Evolutionary conservation across 2,888 invertebrate species (phyloP).

Genomic region (Dilophus febrilis): DNA sequence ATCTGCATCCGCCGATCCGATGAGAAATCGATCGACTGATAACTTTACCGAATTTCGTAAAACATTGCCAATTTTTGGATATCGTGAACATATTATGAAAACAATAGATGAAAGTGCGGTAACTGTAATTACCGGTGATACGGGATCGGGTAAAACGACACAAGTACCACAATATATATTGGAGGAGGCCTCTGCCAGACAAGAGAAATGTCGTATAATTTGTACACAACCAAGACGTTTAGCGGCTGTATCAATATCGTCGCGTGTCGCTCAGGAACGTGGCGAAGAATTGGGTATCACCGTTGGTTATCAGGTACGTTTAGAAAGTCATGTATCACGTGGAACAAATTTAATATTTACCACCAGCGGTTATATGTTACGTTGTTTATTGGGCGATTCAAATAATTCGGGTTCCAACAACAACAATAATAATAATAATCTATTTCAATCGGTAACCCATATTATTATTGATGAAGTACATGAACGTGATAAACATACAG

Average conservation of each 20-base stretch:
- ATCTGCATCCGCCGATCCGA: constrained; percentile 25
- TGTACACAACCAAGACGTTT: constrained; percentile 88
- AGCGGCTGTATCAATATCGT: constrained; percentile 77
- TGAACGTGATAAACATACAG: constrained; percentile 82
- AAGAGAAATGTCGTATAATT: constrained; percentile 61
- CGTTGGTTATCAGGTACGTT: constrained; percentile 79
- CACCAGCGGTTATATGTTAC: constrained; percentile 34
- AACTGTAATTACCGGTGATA: constrained; percentile 63
- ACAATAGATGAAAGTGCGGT: constrained; percentile 49
- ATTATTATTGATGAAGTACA: constrained; percentile 89
- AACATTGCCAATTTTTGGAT: constrained; percentile 50
- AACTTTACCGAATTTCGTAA: constrained; percentile 41
- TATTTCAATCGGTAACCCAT: constrained; percentile 53
- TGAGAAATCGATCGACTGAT: constrained; percentile 32
- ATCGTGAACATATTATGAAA: constrained; percentile 46
- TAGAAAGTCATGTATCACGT: constrained; percentile 69
- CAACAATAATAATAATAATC: constrained; percentile 13
- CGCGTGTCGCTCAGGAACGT: constrained; percentile 61
- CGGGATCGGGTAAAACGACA: constrained; percentile 90
- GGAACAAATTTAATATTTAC: constrained; percentile 15
- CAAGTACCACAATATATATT: constrained; percentile 88
- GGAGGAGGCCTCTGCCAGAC: constrained; percentile 46
- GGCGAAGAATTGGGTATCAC: constrained; percentile 47
- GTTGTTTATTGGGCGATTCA: constrained; percentile 73
- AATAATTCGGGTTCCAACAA: too few species aligned